Base-by-base conservation (phyloP, 2,888 invertebrate species). In the Copidosoma aretas region DNA sequence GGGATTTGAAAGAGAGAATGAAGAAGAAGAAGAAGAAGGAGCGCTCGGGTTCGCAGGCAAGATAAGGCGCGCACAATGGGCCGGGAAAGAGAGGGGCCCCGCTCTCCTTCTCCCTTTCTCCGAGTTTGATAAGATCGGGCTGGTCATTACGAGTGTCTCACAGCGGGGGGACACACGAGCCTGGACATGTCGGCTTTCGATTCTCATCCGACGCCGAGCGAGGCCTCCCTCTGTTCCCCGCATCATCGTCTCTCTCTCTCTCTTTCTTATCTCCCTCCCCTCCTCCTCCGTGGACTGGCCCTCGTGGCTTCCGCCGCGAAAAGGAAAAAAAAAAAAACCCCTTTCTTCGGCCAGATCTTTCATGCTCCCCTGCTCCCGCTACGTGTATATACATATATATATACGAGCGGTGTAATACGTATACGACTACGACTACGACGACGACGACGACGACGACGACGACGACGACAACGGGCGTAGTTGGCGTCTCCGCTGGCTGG, bases 91-190 rank as follows among this genome's bases (percentile, higher is more conserved):
- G 72, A 70, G 72, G 71, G 64, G 60, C 65, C 70, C 51, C 25
- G 25, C 59, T 54, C 64, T 43, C 58, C 60, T 52, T 46, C 46
- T 22, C 43, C 49, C 17, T 14, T 12, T 46, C 15, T 46, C 17
- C 71, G 71, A 72, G 71, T 73, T 74, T 78, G 80, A 80, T 80
- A 79, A 80, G 79, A 80, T 80, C 80, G 77, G 77, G 75, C 74
- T 76, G 80, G 79, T 79, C 80, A 80, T 80, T 80, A 80, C 79
- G 78, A 79, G 77, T 78, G 79, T 79, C 79, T 79, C 80, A 68
- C 80, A 80, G 79, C 79, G 74, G 79, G 80, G 43, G 76, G 77
- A 78, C 77, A 68, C 68, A 65, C 67, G 32, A 60, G 61, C 65
- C 64, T 46, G 68, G 78, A 79, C 79, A 79, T 80, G 80, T 78